Conservation (phyloP, 2,113 vertebrate genomes). For the Gasterosteus nipponicus region DNA sequence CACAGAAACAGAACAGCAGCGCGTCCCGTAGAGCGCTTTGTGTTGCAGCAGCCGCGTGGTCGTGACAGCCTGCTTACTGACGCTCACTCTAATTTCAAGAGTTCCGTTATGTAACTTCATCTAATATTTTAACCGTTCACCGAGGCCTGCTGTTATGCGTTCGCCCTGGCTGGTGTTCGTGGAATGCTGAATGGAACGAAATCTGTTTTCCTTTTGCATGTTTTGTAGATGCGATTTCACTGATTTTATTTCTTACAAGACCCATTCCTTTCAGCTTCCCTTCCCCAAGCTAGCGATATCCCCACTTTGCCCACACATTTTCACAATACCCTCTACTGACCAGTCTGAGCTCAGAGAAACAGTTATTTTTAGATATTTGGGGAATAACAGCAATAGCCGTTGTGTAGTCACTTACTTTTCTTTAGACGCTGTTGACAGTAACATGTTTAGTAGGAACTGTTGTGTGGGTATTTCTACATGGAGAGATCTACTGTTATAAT, state of each 20-base stretch:
- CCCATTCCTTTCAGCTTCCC: slow-evolving; percentile 53
- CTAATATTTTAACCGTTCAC: slow-evolving; percentile 46
- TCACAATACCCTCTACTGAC: slow-evolving; percentile 57
- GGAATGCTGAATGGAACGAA: slow-evolving; percentile 55
- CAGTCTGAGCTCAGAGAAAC: slow-evolving; percentile 66
- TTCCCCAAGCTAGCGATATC: slow-evolving; percentile 45
- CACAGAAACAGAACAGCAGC: slow-evolving; percentile 33
- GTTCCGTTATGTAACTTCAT: slow-evolving; percentile 47
- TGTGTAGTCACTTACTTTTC: not conserved
- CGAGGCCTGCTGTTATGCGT: not conserved
- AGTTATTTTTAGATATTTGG: not conserved
- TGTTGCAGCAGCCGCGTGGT: slow-evolving; percentile 40
- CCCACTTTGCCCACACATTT: slow-evolving; percentile 50
- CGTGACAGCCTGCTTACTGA: slow-evolving; percentile 49
- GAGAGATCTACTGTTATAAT: slow-evolving; percentile 14
- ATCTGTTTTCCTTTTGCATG: slow-evolving; percentile 59
- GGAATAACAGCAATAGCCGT: not conserved
- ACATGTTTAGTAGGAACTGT: slow-evolving; percentile 14
- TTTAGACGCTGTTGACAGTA: slow-evolving; percentile 10
- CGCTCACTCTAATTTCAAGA: slow-evolving; percentile 32
- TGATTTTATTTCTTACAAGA: slow-evolving; percentile 57
- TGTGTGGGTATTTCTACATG: slow-evolving; percentile 14
- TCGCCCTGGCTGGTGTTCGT: slow-evolving; percentile 17
- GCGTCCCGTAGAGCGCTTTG: slow-evolving; percentile 22
- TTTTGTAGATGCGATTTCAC: slow-evolving; percentile 47